Percentiles rank a stretch among this genome's conserved stretches.
Evolutionary conservation across 2,888 invertebrate genomes (phyloP).

Genomic region (Podabrus alpinus): DNA sequence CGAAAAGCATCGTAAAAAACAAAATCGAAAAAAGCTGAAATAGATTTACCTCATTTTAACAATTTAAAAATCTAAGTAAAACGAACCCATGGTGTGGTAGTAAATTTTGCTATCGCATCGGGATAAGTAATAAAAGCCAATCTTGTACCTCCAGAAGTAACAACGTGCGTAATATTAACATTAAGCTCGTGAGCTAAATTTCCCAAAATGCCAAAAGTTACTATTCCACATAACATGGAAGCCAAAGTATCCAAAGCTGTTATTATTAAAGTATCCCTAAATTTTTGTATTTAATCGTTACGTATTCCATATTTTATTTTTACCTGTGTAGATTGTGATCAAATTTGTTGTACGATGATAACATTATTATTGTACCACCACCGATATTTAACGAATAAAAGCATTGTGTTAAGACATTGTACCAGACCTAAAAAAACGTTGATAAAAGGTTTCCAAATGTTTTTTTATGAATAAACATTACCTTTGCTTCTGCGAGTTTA

Average conservation of each 20-base stretch:
- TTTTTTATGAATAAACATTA: too few species aligned
- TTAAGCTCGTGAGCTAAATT: constrained; percentile 73
- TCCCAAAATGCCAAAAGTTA: constrained; percentile 82
- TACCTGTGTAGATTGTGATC: constrained; percentile 70
- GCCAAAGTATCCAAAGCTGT: constrained; percentile 81
- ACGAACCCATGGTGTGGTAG: constrained; percentile 70
- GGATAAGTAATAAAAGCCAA: constrained; percentile 85
- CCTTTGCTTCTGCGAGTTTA: constrained; percentile 70
- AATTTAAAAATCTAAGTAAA: not conserved
- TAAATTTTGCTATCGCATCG: constrained; percentile 77
- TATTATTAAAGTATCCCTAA: constrained; percentile 75
- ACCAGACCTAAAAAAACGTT: constrained; percentile 70
- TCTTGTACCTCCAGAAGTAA: constrained; percentile 74
- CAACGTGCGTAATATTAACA: constrained; percentile 65
- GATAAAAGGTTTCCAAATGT: too few species aligned
- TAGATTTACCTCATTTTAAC: not conserved
- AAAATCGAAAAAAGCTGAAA: constrained; percentile 72
- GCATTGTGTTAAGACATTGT: constrained; percentile 74
- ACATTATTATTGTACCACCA: constrained; percentile 75
- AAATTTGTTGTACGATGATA: constrained; percentile 74
- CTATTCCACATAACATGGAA: constrained; percentile 77
- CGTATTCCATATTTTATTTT: constrained; percentile 2
- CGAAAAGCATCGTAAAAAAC: constrained; percentile 82
- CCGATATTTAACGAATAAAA: constrained; percentile 79
- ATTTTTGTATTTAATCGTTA: not conserved